Evolutionary conservation across 2,797 vertebrate species (phyloP).

Genomic region (Trachops cirrhosus): DNA sequence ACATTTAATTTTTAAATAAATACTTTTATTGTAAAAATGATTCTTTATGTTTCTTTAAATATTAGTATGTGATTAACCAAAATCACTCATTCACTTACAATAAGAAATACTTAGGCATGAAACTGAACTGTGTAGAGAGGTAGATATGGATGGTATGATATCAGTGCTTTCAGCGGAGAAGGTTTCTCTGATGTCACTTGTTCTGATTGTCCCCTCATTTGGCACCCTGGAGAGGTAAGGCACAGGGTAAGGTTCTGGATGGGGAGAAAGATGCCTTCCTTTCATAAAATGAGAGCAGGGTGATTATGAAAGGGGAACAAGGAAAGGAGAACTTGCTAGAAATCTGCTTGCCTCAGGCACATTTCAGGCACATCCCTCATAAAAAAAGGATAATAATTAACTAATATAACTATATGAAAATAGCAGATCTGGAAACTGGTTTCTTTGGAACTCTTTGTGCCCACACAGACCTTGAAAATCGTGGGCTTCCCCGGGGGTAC

Average conservation of each 20-base stretch:
- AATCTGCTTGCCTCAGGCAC: background rate
- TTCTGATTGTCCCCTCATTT: background rate
- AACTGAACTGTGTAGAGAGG: background rate
- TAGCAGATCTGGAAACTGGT: background rate
- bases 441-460: background rate
- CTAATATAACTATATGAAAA: background rate
- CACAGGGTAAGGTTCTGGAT: background rate
- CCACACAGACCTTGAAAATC: background rate
- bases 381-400: background rate
- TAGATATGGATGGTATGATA: background rate
- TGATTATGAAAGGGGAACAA: conserved; percentile 9
- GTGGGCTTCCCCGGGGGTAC: fast-evolving
- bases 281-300: background rate
- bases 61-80: background rate
- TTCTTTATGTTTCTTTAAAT: background rate
- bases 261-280: background rate
- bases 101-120: background rate
- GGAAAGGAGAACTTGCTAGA: conserved; percentile 36
- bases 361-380: background rate
- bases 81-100: background rate
- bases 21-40: background rate
- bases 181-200: background rate
- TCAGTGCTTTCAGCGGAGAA: background rate
- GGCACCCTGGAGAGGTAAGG: background rate
- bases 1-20: background rate